A percentile compares a stretch with the other conserved stretches of the same genome.
Evolutionary conservation across 2,113 vertebrate genomes (phyloP).

Genomic region (Campylomormyrus tamandua): DNA sequence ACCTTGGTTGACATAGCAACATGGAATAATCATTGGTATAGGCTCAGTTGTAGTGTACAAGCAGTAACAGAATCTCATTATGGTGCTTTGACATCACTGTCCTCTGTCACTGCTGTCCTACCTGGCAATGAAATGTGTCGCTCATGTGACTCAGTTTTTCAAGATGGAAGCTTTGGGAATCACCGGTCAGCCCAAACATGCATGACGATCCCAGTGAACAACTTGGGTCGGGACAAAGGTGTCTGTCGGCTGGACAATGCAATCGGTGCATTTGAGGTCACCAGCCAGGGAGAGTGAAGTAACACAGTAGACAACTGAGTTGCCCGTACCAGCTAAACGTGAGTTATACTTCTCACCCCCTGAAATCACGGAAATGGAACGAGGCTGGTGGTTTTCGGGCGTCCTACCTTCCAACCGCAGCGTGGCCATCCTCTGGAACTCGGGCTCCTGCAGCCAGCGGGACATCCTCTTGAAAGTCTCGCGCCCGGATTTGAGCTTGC

Average conservation of each 20-base stretch:
- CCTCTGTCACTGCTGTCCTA: neutral
- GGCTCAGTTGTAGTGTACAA: neutral
- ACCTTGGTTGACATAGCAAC: neutral
- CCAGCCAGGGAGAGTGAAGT: neutral
- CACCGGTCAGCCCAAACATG: neutral
- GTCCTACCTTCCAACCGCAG: slow-evolving; percentile 74
- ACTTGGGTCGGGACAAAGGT: neutral
- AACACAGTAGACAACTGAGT: neutral
- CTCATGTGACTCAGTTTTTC: neutral
- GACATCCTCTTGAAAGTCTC: slow-evolving; percentile 81
- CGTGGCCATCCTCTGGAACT: slow-evolving; percentile 76
- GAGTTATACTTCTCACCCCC: neutral
- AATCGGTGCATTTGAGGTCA: neutral
- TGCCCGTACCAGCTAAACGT: neutral
- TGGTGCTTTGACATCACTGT: neutral
- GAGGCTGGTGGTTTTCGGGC: neutral
- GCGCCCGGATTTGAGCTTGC: slow-evolving; percentile 76
- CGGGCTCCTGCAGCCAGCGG: slow-evolving; percentile 75
- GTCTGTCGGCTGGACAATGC: neutral
- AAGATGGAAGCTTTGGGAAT: neutral
- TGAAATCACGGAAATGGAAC: neutral
- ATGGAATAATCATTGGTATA: neutral
- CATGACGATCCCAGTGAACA: neutral
- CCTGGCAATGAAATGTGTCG: neutral
- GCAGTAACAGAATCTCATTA: neutral